Evolutionary conservation across 1,140 invertebrate species (phyloP).

Genomic region (Drosophila mauritiana): DNA sequence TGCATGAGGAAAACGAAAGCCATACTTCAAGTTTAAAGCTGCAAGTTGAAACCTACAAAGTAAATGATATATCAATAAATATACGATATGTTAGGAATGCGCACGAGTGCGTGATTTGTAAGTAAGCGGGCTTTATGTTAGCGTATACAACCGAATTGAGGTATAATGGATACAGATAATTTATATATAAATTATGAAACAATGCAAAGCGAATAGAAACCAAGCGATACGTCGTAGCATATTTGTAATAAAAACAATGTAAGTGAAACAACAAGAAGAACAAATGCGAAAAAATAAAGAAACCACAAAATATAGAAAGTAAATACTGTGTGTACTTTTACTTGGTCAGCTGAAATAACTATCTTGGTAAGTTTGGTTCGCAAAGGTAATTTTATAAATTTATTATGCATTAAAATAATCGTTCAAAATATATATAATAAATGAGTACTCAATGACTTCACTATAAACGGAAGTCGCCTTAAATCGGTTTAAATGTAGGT

Average conservation of each 20-base stretch:
- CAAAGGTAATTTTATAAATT: too few species aligned
- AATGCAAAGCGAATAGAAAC: slow-evolving; percentile 33
- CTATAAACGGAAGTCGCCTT: not conserved
- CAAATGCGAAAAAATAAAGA: slow-evolving; percentile 54
- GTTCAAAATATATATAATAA: too few species aligned
- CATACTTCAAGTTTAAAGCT: slow-evolving; percentile 53
- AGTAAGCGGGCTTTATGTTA: slow-evolving; percentile 57
- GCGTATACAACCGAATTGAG: slow-evolving; percentile 40
- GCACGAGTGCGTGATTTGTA: slow-evolving; percentile 39
- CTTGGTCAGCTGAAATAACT: not conserved
- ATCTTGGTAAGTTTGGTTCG: not conserved
- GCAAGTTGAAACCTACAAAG: slow-evolving; percentile 47
- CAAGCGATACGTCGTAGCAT: slow-evolving; percentile 26
- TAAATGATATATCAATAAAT: slow-evolving; percentile 36
- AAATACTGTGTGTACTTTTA: slow-evolving; percentile 1
- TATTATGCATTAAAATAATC: too few species aligned
- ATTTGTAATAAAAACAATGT: slow-evolving; percentile 76
- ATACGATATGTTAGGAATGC: slow-evolving; percentile 55
- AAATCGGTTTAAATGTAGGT: not conserved
- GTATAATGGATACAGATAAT: slow-evolving; percentile 57
- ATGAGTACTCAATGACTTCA: too few species aligned
- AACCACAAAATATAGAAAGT: slow-evolving; percentile 47
- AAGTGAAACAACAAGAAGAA: slow-evolving; percentile 57
- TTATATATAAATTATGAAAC: slow-evolving; percentile 33
- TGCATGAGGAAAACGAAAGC: slow-evolving; percentile 67